Evolutionary conservation across 2,888 invertebrate species (phyloP).

Genomic region (Tupiocoris notatus): DNA sequence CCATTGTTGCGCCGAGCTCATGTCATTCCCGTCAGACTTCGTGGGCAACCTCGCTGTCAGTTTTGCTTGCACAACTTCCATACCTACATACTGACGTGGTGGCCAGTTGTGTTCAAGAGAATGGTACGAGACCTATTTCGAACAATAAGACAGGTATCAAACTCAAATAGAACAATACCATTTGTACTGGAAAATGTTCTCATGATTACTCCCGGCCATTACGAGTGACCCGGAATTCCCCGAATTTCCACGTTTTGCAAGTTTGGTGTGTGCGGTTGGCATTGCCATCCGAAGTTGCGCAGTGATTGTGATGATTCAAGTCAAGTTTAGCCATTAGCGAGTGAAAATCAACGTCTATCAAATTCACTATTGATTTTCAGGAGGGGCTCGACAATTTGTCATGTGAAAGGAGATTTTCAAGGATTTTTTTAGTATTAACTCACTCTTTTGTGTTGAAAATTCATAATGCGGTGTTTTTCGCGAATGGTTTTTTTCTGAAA

Average conservation of each 20-base stretch:
- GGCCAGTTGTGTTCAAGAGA: neutral
- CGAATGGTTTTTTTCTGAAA: too few relatives aligned
- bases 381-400: too few relatives aligned
- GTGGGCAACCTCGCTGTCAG: neutral
- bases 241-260: neutral
- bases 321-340: too few relatives aligned
- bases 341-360: too few relatives aligned
- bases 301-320: too few relatives aligned
- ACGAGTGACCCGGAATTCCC: neutral
- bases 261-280: too few relatives aligned
- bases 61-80: neutral
- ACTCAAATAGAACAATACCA: conserved; percentile 2
- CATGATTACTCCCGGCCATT: conserved; percentile 1
- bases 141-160: conserved; percentile 25
- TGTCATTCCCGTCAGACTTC: neutral
- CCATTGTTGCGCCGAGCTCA: neutral
- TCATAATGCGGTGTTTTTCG: too few relatives aligned
- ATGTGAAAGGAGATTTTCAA: too few relatives aligned
- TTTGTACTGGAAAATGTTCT: conserved; percentile 11
- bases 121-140: conserved; percentile 2
- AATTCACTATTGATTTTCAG: too few relatives aligned
- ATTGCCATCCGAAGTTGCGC: too few relatives aligned
- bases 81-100: neutral
- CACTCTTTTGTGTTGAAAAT: too few relatives aligned
- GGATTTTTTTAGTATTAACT: too few relatives aligned